Evolutionary conservation across 1,140 invertebrate species (phyloP).

Genomic region (Pseudomyrmex sp.): DNA sequence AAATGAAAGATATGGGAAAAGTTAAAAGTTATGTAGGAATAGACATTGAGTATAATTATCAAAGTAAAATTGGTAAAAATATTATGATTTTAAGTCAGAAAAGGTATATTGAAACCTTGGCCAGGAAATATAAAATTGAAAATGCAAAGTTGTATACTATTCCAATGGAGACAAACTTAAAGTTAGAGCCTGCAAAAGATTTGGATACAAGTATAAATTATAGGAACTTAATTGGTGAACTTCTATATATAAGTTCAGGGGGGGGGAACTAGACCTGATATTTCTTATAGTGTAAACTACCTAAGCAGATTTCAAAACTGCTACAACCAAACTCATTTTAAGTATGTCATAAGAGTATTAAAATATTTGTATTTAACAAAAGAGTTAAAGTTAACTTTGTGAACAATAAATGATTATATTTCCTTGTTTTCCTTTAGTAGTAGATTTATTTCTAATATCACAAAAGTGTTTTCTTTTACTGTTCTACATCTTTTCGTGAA

Average conservation of each 20-base stretch:
- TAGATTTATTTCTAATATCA: too few relatives aligned
- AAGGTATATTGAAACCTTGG: not conserved
- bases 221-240: conserved; percentile 76
- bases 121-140: not conserved
- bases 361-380: not conserved
- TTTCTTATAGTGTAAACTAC: conserved; percentile 66
- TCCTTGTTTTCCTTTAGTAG: too few relatives aligned
- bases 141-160: conserved; percentile 65
- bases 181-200: conserved; percentile 40
- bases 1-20: not conserved
- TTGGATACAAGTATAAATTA: conserved; percentile 58
- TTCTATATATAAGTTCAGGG: conserved; percentile 81
- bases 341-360: not conserved
- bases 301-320: not conserved
- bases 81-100: not conserved
- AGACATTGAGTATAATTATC: not conserved
- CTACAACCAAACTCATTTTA: not conserved
- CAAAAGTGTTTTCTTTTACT: too few relatives aligned
- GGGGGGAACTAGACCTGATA: conserved; percentile 79
- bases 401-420: too few relatives aligned
- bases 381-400: too few relatives aligned
- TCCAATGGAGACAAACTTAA: conserved; percentile 82
- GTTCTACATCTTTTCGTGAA: too few relatives aligned
- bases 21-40: not conserved
- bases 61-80: not conserved